Conservation (phyloP, 23 tunicate species). For the Halocynthia aurantium region DNA sequence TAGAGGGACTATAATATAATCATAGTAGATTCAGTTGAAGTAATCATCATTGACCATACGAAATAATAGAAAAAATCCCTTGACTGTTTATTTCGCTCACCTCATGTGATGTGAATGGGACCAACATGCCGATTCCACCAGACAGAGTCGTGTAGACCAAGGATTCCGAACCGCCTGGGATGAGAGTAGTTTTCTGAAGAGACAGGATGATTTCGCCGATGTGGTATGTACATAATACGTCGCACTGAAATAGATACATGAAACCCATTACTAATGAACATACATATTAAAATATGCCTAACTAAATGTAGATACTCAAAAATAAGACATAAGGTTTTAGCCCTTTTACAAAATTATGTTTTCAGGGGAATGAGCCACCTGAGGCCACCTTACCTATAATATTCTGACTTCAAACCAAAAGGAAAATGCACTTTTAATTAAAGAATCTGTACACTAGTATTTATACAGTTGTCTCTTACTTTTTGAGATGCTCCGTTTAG, state of each 20-base stretch:
- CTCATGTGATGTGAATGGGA: conserved; percentile 93
- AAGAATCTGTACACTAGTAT: background rate
- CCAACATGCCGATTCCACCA: conserved; percentile 94
- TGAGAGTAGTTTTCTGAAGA: conserved; percentile 76
- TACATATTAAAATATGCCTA: too few relatives aligned
- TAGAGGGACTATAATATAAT: background rate
- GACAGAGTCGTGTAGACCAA: conserved; percentile 92
- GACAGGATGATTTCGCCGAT: conserved; percentile 88
- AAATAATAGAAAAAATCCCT: background rate
- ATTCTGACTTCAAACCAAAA: background rate
- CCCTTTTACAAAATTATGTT: background rate
- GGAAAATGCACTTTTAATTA: background rate
- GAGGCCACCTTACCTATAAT: background rate
- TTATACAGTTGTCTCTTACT: conserved; percentile 23
- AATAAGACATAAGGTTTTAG: too few relatives aligned
- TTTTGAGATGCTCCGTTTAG: conserved; percentile 96
- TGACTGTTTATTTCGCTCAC: conserved; percentile 18
- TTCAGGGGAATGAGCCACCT: background rate
- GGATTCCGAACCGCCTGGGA: conserved; percentile 92
- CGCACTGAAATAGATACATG: conserved; percentile 39
- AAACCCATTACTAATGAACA: too few relatives aligned
- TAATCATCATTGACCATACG: background rate
- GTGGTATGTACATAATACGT: conserved; percentile 65
- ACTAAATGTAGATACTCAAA: background rate
- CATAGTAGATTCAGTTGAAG: background rate